Conservation (phyloP, 1,140 invertebrate genomes). For the Chironomus tepperi region DNA sequence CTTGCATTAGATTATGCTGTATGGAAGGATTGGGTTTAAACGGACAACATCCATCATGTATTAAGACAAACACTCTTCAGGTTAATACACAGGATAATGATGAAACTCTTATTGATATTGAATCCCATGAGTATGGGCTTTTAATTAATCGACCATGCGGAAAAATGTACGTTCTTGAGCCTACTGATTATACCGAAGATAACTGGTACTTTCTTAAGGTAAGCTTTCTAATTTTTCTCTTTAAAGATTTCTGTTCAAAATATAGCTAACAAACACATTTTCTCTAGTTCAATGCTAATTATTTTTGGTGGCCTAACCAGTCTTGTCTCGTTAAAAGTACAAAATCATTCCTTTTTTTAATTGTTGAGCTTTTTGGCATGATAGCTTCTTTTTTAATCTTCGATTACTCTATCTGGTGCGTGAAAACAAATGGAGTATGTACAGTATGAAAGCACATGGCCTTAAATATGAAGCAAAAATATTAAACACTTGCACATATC, state of each 20-base stretch:
- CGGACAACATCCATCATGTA: not conserved
- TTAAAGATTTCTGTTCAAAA: too few relatives aligned
- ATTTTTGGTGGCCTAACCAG: too few relatives aligned
- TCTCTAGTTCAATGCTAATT: too few relatives aligned
- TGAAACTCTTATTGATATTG: not conserved
- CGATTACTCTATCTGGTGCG: too few relatives aligned
- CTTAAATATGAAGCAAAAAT: not conserved
- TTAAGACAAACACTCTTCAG: conserved; percentile 1
- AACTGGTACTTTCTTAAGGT: not conserved
- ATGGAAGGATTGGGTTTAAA: not conserved
- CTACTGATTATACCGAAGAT: not conserved
- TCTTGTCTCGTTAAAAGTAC: too few relatives aligned
- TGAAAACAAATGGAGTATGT: not conserved
- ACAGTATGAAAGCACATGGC: not conserved
- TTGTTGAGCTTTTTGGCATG: too few relatives aligned
- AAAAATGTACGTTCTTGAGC: not conserved
- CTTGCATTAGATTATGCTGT: not conserved
- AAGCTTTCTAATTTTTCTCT: not conserved
- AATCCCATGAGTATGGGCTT: not conserved
- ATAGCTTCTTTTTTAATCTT: too few relatives aligned
- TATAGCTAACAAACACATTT: too few relatives aligned
- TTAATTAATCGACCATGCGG: not conserved
- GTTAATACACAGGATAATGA: not conserved
- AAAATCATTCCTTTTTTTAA: too few relatives aligned
- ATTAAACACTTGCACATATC: not conserved